A percentile compares a stretch with the other conserved stretches of the same genome.
Evolutionary conservation across 2,797 vertebrate species (phyloP).

Genomic region (Darevskia nairensis): DNA sequence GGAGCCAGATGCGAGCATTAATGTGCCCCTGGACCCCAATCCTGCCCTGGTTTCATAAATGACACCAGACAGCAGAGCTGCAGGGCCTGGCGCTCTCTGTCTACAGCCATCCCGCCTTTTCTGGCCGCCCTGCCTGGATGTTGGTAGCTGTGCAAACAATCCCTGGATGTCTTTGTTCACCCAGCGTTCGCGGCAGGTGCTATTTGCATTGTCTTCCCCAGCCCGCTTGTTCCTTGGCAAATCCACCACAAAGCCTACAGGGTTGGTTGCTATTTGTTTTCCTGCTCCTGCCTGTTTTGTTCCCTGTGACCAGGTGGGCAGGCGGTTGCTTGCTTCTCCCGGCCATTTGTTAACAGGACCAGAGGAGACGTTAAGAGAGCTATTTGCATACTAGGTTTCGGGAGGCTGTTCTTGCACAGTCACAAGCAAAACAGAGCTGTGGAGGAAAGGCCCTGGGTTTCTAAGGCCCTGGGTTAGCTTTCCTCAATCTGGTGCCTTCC

Average conservation of each 20-base stretch:
- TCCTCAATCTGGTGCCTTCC: too few relatives aligned
- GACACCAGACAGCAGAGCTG: not conserved
- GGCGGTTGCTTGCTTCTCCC: conserved; percentile 41
- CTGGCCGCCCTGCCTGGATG: conserved; percentile 46
- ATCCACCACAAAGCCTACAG: conserved; percentile 46
- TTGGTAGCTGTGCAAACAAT: conserved; percentile 44
- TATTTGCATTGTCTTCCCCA: conserved; percentile 58
- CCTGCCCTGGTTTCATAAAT: not conserved
- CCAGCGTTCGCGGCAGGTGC: conserved; percentile 49
- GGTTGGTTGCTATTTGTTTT: conserved; percentile 50
- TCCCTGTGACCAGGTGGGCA: conserved; percentile 36
- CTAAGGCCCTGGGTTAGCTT: too few relatives aligned
- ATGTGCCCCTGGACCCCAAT: not conserved
- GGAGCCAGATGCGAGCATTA: not conserved
- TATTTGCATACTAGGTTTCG: conserved; percentile 63
- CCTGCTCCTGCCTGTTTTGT: conserved; percentile 38
- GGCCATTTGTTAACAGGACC: conserved; percentile 39
- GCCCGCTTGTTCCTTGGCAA: not conserved
- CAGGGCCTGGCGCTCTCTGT: not conserved
- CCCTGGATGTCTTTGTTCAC: conserved; percentile 38
- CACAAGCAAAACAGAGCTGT: not conserved
- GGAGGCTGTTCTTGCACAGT: conserved; percentile 17
- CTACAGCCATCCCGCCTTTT: conserved; percentile 2
- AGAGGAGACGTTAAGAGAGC: conserved; percentile 65
- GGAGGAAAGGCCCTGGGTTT: not conserved